Evolutionary conservation across 2,113 vertebrate genomes (phyloP).

Genomic region (Sinosuthora webbiana): DNA sequence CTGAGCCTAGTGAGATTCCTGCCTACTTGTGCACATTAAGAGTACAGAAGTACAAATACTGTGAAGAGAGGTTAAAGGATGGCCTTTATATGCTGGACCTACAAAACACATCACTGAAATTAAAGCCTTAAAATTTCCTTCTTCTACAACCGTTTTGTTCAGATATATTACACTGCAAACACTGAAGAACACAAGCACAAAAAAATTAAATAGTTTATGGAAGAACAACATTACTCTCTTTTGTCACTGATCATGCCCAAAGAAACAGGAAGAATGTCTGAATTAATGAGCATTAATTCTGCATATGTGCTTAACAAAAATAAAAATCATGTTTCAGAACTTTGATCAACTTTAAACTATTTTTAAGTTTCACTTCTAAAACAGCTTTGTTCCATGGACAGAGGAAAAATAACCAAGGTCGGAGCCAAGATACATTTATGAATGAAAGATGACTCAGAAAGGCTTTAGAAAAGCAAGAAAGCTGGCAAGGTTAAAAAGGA

Average conservation of each 20-base stretch:
- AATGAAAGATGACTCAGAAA: conserved; percentile 1
- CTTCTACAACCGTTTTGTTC: not conserved
- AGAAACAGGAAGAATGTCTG: not conserved
- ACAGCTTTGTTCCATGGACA: not conserved
- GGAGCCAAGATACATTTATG: not conserved
- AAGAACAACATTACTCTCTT: not conserved
- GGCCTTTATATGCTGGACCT: not conserved
- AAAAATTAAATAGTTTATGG: not conserved
- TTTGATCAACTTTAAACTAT: not conserved
- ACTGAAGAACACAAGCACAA: not conserved
- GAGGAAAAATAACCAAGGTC: conserved; percentile 11
- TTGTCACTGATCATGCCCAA: not conserved
- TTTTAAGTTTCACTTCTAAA: not conserved
- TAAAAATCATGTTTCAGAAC: not conserved
- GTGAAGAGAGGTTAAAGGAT: not conserved
- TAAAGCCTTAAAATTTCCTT: not conserved
- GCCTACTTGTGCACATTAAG: not conserved
- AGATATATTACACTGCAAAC: not conserved
- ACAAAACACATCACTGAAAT: not conserved
- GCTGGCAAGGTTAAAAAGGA: conserved; percentile 1
- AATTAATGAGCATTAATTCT: not conserved
- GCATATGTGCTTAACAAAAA: not conserved
- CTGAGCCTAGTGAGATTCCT: not conserved
- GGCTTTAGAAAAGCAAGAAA: not conserved
- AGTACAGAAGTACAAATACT: not conserved